Evolutionary conservation across 2,113 vertebrate species (phyloP).

Genomic region (Erythrolamprus reginae): DNA sequence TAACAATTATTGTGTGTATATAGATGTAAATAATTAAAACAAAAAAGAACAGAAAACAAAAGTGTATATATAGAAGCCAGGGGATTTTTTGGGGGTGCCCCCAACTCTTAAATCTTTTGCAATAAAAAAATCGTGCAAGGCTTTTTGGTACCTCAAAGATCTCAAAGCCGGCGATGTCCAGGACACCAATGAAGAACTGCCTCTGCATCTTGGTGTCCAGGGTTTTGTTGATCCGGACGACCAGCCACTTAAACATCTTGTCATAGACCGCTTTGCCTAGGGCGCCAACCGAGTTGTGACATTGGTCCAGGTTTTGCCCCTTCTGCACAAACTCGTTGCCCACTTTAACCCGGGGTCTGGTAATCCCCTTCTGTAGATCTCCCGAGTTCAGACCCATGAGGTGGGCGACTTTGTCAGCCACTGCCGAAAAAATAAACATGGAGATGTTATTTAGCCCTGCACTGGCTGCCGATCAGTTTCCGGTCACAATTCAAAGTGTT

Average conservation of each 20-base stretch:
- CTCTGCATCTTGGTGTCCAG: conserved; percentile 56
- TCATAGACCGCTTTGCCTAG: conserved; percentile 53
- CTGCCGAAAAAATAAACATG: background rate
- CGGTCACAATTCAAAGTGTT: too few relatives aligned
- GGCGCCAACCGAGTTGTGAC: conserved; percentile 43
- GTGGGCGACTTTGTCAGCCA: conserved; percentile 51
- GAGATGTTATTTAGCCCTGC: background rate
- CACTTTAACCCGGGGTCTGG: conserved; percentile 44
- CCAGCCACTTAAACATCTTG: conserved; percentile 63
- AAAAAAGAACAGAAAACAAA: too few relatives aligned
- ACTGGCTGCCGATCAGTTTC: too few relatives aligned
- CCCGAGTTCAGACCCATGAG: conserved; percentile 47
- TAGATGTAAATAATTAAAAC: too few relatives aligned
- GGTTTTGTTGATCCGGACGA: conserved; percentile 55
- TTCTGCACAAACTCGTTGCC: conserved; percentile 60
- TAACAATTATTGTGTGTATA: too few relatives aligned
- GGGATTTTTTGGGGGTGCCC: background rate
- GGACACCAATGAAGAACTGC: conserved; percentile 55
- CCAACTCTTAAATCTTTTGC: background rate
- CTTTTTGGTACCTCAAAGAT: conserved; percentile 51
- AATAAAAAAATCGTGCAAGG: background rate
- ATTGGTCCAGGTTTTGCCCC: conserved; percentile 51
- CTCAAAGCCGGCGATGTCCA: conserved; percentile 53
- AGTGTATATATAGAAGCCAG: too few relatives aligned
- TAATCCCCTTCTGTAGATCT: conserved; percentile 51